phyloP scores from a whole-genome alignment of 2,888 invertebrate species.

The Cephonodes hylas region DNA sequence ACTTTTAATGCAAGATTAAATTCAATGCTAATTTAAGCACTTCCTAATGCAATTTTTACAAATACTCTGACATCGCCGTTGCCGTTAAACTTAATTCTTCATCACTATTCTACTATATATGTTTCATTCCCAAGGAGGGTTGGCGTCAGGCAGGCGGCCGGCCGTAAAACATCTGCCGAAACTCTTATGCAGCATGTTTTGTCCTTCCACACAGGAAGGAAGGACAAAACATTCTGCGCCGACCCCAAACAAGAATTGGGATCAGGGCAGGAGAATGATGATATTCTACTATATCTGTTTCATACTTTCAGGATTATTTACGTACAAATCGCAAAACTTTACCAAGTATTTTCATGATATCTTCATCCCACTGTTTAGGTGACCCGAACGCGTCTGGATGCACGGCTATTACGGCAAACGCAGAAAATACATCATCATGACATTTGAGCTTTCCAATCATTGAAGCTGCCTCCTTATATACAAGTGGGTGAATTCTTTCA shows the following conservation, averaged over 20 bases:
- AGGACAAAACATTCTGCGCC: no score
- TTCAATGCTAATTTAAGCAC: not conserved
- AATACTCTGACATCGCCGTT: not conserved
- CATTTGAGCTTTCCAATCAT: constrained; percentile 67
- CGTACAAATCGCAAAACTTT: constrained; percentile 61
- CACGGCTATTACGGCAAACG: constrained; percentile 70
- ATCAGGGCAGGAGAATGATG: no score
- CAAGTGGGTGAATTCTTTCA: constrained; percentile 72
- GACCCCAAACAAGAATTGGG: no score
- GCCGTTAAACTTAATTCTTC: not conserved
- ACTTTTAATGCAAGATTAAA: not conserved
- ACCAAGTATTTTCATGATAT: constrained; percentile 57
- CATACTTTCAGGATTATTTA: constrained; percentile 18
- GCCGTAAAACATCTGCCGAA: no score
- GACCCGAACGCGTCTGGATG: constrained; percentile 68
- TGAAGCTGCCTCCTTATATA: constrained; percentile 73
- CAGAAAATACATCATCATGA: constrained; percentile 62
- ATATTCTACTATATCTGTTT: not conserved
- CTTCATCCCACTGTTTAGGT: constrained; percentile 59
- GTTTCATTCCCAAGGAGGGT: constrained; percentile 13
- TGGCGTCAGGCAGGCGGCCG: no score
- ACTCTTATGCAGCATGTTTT: no score
- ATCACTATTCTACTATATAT: not conserved
- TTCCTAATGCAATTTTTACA: not conserved
- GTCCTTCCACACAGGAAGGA: no score